These are phyloP conservation scores for Lucifuga dentata DNA, from an alignment of 2,113 vertebrate species.

Conservation along the genomic window DNA sequence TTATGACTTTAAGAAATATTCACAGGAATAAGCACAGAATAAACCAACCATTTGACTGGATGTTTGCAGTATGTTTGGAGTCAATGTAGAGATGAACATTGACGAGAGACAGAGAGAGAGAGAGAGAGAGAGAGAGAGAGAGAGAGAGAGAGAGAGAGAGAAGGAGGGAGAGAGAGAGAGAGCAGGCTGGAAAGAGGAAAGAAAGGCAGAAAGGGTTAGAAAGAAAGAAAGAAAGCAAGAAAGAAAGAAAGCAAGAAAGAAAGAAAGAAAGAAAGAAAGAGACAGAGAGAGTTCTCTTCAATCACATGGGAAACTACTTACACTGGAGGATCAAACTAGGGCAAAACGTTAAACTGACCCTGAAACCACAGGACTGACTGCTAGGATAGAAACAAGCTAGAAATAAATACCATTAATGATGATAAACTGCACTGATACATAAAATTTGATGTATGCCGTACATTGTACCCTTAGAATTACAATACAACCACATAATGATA, in stretches of 20 bases:
- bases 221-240: conserved; percentile 6
- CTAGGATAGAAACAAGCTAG: conserved; percentile 1
- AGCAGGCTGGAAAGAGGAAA: background rate
- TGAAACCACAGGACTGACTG: conserved; percentile 27
- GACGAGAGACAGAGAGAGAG: background rate
- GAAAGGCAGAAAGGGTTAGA: background rate
- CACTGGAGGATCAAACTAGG: background rate
- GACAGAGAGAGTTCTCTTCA: conserved; percentile 9
- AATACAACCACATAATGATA: conserved; percentile 34
- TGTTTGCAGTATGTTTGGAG: too few species aligned
- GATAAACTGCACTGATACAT: too few species aligned
- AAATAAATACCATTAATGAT: background rate
- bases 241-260: too few species aligned
- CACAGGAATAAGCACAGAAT: too few species aligned
- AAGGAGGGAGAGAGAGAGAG: background rate
- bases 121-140: background rate
- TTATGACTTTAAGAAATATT: too few species aligned
- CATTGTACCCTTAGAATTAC: conserved; percentile 11
- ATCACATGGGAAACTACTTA: conserved; percentile 9
- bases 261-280: too few species aligned
- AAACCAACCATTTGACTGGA: too few species aligned
- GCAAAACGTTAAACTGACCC: conserved; percentile 24
- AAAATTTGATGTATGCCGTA: conserved; percentile 12
- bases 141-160: background rate
- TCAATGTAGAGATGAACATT: background rate